Base-by-base conservation (phyloP, 2,113 vertebrate genomes). In the Crotophaga sulcirostris region DNA sequence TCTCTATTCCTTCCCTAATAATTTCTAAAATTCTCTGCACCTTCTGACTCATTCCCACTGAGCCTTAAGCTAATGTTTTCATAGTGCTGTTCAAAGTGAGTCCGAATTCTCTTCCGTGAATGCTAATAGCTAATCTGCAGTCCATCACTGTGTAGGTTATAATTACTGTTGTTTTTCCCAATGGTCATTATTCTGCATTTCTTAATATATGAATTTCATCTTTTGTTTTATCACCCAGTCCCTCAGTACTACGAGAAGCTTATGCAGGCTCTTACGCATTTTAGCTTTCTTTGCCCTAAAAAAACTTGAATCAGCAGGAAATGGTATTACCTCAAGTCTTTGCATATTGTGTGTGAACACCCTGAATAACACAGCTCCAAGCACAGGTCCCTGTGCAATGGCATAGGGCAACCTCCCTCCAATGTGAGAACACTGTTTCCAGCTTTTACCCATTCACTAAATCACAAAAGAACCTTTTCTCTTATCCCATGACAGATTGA, bases 1-100 rank as follows among this genome's bases (percentile, higher is more conserved):
- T 81, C 76, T 81, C 69, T 75, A 9, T 89, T 92, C n/a, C 77
- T 93, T 90, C 34, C 52, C 73, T 81, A 94, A 89, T 84, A 84
- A 94, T 92, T 92, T 94, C 86, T 89, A 56, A 96, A 93, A 94
- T 92, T 92, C 86, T 94, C 80, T 78, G 73, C 73, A 82, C 84
- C 75, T 96, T 96, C 91, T 96, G 93, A 94, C 84, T 97, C 94
- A 95, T 96, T 97, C 89, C 91, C 89, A 87, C 29, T 26, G 86
- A 95, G 96, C 59, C 80, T 33, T 78, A 69, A 92, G 95, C 91
- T 93, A 89, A 94, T 95, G 95, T 96, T 95, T 95, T 94, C 93
- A 72, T 38, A 91, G 89, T 2, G 40, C 68, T 72, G 73, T 92
- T 96, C 80, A 92, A 93, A 96, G 84, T 5, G 1, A 92, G 86